phyloP scores from a whole-genome alignment of 2,797 vertebrate genomes.

The Antrozous pallidus region DNA sequence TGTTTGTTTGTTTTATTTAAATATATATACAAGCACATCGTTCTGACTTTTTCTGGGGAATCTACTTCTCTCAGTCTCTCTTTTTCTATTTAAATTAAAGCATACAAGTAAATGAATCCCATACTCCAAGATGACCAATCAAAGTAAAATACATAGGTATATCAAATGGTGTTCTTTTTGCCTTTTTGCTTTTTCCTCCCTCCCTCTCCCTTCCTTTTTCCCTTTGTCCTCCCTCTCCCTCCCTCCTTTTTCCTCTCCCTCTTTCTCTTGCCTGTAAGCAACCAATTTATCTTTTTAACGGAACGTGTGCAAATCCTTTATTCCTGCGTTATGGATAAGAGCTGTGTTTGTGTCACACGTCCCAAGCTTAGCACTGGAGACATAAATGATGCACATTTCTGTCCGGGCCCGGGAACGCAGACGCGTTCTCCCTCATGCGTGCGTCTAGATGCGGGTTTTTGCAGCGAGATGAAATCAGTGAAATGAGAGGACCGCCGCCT shows the following conservation, averaged over 20 bases:
- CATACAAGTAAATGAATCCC: neutral
- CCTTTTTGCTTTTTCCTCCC: too few species aligned
- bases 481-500: too few species aligned
- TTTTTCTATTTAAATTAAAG: neutral
- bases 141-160: neutral
- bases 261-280: neutral
- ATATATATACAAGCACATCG: neutral
- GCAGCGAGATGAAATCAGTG: neutral
- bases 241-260: neutral
- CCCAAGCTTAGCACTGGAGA: neutral
- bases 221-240: neutral
- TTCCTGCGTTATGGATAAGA: neutral
- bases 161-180: neutral
- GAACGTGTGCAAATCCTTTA: neutral
- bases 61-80: neutral
- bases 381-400: neutral
- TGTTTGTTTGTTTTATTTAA: slow-evolving; percentile 18
- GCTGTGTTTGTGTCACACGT: neutral
- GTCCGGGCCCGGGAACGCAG: neutral
- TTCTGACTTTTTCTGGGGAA: neutral
- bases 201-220: accelerated
- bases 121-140: neutral
- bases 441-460: neutral
- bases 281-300: neutral
- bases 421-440: neutral